Percentiles rank a stretch among this genome's conserved stretches.
These are phyloP conservation scores for Heliconius cydno DNA, from an alignment of 2,888 invertebrate species.

Conservation along the genomic window DNA sequence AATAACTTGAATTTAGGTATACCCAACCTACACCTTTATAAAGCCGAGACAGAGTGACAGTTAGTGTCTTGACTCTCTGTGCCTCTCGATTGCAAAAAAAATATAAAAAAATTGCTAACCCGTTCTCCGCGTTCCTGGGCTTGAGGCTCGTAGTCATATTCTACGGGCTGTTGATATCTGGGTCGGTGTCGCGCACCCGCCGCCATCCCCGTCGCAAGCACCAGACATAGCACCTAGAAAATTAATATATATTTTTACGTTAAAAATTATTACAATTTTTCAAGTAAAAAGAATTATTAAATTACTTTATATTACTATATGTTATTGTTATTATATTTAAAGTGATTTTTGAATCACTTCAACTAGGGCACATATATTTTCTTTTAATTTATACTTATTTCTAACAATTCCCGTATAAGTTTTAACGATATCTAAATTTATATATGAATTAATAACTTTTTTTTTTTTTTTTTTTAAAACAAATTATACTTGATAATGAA, in stretches of 20 bases:
- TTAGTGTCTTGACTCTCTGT: background rate
- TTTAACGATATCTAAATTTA: background rate
- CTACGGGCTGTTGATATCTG: slow-evolving; percentile 62
- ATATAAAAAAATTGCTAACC: slow-evolving; percentile 26
- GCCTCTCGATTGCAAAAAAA: background rate
- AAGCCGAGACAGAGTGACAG: no score
- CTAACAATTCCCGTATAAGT: background rate
- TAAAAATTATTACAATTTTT: background rate
- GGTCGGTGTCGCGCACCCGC: slow-evolving; percentile 68
- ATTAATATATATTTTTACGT: slow-evolving; percentile 41
- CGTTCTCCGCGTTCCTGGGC: slow-evolving; percentile 64
- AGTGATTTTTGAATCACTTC: no score
- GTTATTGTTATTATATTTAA: no score
- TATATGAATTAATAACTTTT: background rate
- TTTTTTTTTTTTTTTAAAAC: background rate
- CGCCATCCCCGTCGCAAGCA: slow-evolving; percentile 63
- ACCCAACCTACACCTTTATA: no score
- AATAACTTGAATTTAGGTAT: no score
- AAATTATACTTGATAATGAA: background rate
- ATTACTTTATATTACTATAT: no score
- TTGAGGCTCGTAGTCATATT: slow-evolving; percentile 76
- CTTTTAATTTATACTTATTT: background rate
- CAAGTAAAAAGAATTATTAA: background rate
- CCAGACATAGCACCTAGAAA: slow-evolving; percentile 70
- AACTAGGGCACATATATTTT: no score